Evolutionary conservation across 2,888 invertebrate genomes (phyloP), one percentile per base, ranked within the genome.

Genomic region (Agrochola circellaris): DNA sequence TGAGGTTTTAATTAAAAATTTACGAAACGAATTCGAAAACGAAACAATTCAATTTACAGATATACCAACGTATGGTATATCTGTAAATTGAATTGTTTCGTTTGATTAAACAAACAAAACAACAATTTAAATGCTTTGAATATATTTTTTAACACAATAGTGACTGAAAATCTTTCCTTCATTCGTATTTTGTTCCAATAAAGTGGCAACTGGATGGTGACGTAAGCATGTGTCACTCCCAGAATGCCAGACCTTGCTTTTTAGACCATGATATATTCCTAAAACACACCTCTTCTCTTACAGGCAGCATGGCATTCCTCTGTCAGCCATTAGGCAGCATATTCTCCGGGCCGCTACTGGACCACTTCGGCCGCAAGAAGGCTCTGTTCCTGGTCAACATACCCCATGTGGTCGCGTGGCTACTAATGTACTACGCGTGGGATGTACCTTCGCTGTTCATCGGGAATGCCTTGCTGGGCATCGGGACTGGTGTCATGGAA

Each of bases 401-500:
- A 87, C 97, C 97, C 8, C 97, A 97, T 78, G 90, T 97, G 23
- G 88, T 97, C 45, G 97, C 97, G 0, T 97, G 97, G 97, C 87
- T 97, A n/a, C 91, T 97, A 61, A 95, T 97, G 92, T 96, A 97
- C 90, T 95, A 94, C 70, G 96, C 97, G 0, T 95, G 94, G 93
- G 91, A 97, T 48, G 94, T 97, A 1, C 93, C 96, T 2, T 93
- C 95, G 0, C 89, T 97, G 73, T 97, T 97, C 90, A 90, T 96
- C 0, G 97, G 95, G 0, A 97, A 97, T 62, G 96, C 97, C 0
- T 87, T 97, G 34, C 92, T 97, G 75, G 97, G 97, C 0, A 93
- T 97, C 8, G 97, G 97, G 0, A 97, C 97, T 6, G 97, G 97
- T 0, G 94, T 97, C 26, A 97, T 97, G 97, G 97, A 97, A 87